phyloP scores from a whole-genome alignment of 2,797 vertebrate species.

The Clarias laeviceps region DNA sequence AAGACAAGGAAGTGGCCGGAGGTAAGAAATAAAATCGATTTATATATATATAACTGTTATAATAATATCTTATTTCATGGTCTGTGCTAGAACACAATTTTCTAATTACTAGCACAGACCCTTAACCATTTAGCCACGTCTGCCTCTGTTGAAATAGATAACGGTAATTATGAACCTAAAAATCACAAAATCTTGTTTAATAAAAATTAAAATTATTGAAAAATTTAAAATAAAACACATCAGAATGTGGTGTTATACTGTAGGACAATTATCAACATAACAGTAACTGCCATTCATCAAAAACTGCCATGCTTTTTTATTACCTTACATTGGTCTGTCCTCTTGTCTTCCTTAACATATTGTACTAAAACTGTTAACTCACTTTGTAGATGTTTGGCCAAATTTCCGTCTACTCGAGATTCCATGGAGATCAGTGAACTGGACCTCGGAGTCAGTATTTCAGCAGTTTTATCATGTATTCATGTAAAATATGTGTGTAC shows the following conservation, averaged over 20 bases:
- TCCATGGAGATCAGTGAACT: slow-evolving; percentile 64
- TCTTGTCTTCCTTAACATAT: not conserved
- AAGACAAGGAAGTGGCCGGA: not conserved
- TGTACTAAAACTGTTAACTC: not conserved
- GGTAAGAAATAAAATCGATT: not conserved
- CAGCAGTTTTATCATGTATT: not conserved
- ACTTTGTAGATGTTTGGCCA: not conserved
- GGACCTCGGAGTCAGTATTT: slow-evolving; percentile 69
- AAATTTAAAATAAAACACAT: not conserved
- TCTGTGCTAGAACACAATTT: not conserved
- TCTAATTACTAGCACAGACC: not conserved
- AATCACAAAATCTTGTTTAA: not conserved
- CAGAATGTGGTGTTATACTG: not conserved
- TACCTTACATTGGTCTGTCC: not conserved
- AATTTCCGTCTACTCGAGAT: not conserved
- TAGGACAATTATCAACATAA: not conserved
- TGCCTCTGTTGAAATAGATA: not conserved
- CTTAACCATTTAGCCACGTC: not conserved
- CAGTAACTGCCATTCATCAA: not conserved
- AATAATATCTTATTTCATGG: not conserved
- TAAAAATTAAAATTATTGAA: not conserved
- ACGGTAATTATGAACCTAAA: not conserved
- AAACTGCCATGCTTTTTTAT: no score
- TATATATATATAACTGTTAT: not conserved
- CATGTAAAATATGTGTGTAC: not conserved